Evolutionary conservation across 2,797 vertebrate species (phyloP).

Genomic region (Pangasius sanitwongsei): DNA sequence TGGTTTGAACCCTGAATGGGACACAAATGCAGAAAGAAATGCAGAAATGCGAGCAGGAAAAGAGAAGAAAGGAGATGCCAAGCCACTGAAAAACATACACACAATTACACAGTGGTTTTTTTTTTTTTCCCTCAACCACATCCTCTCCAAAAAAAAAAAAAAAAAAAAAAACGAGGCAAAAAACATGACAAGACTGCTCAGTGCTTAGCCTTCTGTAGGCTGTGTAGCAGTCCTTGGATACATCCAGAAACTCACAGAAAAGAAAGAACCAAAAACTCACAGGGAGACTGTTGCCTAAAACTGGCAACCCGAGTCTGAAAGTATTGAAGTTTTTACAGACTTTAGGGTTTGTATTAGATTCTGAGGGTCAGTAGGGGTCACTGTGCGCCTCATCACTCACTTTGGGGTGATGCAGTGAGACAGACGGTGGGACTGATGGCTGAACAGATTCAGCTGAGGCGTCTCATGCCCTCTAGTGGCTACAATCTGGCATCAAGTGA

Average conservation of each 20-base stretch:
- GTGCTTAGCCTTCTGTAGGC: not conserved
- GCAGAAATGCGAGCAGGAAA: slow-evolving; percentile 53
- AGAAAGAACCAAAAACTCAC: not conserved
- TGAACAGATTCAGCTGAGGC: not conserved
- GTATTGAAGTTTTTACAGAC: not conserved
- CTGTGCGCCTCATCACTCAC: not conserved
- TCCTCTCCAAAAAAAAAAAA: slow-evolving; percentile 50
- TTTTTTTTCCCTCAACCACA: slow-evolving; percentile 21
- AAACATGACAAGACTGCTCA: slow-evolving; percentile 62
- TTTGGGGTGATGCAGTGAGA: not conserved
- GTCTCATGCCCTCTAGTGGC: slow-evolving; percentile 48
- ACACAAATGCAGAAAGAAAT: slow-evolving; percentile 58
- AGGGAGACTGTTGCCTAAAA: not conserved
- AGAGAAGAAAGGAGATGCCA: slow-evolving; percentile 44
- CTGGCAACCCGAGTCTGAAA: not conserved
- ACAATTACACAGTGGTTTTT: not conserved
- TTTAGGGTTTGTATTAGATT: not conserved
- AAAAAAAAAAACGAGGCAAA: slow-evolving; percentile 54
- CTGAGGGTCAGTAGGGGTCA: not conserved
- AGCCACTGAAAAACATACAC: slow-evolving; percentile 46
- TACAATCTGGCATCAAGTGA: slow-evolving; percentile 28
- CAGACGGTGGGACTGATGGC: not conserved
- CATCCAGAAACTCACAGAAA: not conserved
- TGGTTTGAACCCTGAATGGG: slow-evolving; percentile 51
- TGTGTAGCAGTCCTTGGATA: not conserved